These are phyloP conservation scores for Apogon hyalosoma DNA, from an alignment of 2,797 vertebrate genomes.

Conservation along the genomic window DNA sequence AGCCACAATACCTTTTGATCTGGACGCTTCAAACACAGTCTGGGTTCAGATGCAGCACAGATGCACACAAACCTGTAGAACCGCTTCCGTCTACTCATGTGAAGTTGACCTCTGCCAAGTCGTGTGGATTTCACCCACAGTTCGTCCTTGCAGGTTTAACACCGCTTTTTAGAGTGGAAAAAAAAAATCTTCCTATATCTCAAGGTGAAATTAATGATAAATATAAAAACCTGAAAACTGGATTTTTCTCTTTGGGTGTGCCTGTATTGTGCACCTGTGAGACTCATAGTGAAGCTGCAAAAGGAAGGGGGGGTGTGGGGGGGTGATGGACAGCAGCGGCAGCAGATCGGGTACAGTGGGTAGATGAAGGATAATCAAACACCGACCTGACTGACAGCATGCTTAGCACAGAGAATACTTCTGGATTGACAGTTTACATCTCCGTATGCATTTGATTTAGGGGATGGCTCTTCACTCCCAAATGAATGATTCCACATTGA, in stretches of 20 bases:
- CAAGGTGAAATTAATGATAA: neutral
- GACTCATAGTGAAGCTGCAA: neutral
- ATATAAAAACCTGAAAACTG: neutral
- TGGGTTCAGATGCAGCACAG: neutral
- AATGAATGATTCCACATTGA: constrained; percentile 57
- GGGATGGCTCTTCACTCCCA: constrained; percentile 14
- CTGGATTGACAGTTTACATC: constrained; percentile 25
- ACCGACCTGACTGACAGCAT: constrained; percentile 40
- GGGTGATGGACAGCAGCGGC: constrained; percentile 19
- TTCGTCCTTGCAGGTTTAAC: neutral
- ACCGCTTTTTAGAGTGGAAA: neutral
- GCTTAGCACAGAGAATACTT: constrained; percentile 33
- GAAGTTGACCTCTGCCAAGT: constrained; percentile 13
- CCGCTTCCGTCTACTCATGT: neutral
- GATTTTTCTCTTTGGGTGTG: neutral
- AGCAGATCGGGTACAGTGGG: constrained; percentile 18
- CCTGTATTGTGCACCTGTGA: constrained; percentile 11
- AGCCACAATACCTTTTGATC: constrained; percentile 48
- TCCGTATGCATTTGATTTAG: constrained; percentile 28
- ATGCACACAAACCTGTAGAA: neutral
- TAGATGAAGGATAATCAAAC: constrained; percentile 46
- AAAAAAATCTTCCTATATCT: neutral
- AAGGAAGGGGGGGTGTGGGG: neutral
- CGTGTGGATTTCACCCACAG: neutral
- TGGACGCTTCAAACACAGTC: constrained; percentile 36